Evolutionary conservation across 2,888 invertebrate species (phyloP), one percentile per base, ranked within the genome.

Genomic region (Eristalis intricaria): DNA sequence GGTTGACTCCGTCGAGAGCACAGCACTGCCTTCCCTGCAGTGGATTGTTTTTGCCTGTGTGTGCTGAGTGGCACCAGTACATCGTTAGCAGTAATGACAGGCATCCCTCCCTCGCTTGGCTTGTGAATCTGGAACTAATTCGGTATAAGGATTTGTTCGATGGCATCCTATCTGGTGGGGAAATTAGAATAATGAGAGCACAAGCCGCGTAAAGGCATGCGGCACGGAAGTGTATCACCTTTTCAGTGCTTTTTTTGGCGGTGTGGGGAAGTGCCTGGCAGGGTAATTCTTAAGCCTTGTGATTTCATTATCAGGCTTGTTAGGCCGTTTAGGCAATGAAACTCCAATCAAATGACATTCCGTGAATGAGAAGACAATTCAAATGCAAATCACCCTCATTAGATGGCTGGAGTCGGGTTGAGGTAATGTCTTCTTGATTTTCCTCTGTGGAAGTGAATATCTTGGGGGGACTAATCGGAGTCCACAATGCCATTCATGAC

Each of bases 21-120:
- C 13, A 26, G 13, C 19, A 4, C 19, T 60, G 10, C 23, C 58
- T 60, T 60, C n/a, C 13, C 60, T 23, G 60, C 60, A 11, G 43
- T 43, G 61, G 38, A n/a, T 11, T 68, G 22, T 60, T 66, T 32
- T 61, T 61, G 32, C 22, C 29, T 1, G 23, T 23, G 26, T 32
- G n/a, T 60, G 13, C 26, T 60, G 60, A 60, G 60, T 26, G 60
- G 26, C 23, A 8, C 26, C 13, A 26, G 60, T 26, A 26, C 60
- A 15, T 60, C 60, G 26, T 60, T 60, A 60, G 60, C 26, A 26
- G 60, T 60, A 60, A 60, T 60, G 60, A 23, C 26, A 60, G 60
- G 26, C 60, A 26, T 26, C 60, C 15, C 26, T 26, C 26, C 4
- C 60, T 60, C 60, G 8, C 50, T 50, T 19, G 50, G 19, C 50